A percentile compares a stretch with the other conserved stretches of the same genome.
Conservation (phyloP, 2,113 vertebrate genomes). For the Otocyon megalotis region DNA sequence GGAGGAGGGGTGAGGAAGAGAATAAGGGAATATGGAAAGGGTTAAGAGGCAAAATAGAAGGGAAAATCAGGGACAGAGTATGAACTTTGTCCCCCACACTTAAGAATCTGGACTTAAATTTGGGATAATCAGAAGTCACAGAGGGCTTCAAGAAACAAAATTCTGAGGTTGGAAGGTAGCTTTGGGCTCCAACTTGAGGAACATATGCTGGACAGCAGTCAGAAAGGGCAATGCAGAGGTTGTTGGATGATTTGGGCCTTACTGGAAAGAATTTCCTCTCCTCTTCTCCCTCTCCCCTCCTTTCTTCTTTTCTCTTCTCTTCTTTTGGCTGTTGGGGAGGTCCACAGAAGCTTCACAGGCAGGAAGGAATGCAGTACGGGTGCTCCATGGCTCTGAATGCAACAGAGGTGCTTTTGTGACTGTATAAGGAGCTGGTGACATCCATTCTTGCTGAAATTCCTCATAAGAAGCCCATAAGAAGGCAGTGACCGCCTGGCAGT, state of each 20-base stretch:
- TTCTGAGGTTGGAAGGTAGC: neutral
- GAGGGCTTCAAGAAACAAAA: neutral
- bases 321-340: neutral
- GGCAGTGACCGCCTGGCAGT: slow-evolving; percentile 59
- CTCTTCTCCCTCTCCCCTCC: fast-evolving
- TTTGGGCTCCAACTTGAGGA: neutral
- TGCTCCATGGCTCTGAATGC: neutral
- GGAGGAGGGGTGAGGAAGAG: neutral
- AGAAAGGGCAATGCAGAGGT: neutral
- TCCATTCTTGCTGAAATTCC: slow-evolving; percentile 64
- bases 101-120: neutral
- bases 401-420: slow-evolving; percentile 59
- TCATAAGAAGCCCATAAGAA: slow-evolving; percentile 65
- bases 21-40: neutral
- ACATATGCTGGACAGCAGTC: neutral
- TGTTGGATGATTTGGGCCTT: neutral
- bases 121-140: neutral
- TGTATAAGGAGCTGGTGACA: slow-evolving; percentile 61
- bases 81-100: neutral
- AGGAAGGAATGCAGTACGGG: neutral
- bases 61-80: neutral
- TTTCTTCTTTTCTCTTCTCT: neutral
- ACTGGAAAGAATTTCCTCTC: neutral
- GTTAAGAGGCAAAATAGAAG: neutral
- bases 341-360: neutral